These are phyloP conservation scores for Varanus salvator DNA, from an alignment of 2,113 vertebrate species.

Conservation along the genomic window DNA sequence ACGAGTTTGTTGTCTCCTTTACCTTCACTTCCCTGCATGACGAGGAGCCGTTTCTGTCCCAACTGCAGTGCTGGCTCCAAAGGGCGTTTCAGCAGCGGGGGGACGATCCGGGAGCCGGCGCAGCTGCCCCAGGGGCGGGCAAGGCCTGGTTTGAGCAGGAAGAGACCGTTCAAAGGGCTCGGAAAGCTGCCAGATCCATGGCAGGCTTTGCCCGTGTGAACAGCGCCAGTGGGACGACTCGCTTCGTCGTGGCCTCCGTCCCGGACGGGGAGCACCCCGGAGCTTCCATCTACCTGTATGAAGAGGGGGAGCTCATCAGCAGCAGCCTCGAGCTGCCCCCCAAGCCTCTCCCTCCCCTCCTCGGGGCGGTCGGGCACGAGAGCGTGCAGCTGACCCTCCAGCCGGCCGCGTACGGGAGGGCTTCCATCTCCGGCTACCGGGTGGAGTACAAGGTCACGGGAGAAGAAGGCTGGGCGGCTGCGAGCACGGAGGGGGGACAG, in stretches of 20 bases:
- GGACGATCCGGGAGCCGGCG: too few relatives aligned
- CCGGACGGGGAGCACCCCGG: too few relatives aligned
- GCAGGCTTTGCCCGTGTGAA: constrained; percentile 9
- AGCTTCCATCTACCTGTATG: too few relatives aligned
- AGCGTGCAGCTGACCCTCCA: neutral
- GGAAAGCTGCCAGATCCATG: constrained; percentile 1
- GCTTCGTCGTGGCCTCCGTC: constrained; percentile 24
- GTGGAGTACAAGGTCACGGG: neutral
- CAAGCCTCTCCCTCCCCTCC: too few relatives aligned
- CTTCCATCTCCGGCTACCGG: neutral
- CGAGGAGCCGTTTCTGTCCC: constrained; percentile 30
- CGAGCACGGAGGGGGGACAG: neutral
- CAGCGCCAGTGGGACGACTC: neutral
- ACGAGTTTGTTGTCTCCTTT: constrained; percentile 39
- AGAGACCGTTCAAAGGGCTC: neutral
- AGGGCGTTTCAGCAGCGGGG: too few relatives aligned
- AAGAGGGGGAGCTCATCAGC: too few relatives aligned
- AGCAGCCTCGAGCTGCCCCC: too few relatives aligned
- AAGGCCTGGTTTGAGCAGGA: neutral
- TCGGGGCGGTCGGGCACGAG: neutral
- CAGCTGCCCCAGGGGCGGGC: too few relatives aligned
- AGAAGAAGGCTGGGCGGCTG: neutral
- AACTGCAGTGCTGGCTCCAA: neutral
- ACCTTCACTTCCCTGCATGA: constrained; percentile 45
- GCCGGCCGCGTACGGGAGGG: neutral